phyloP scores from a whole-genome alignment of 2,888 invertebrate genomes.

The Plagiodera versicolora region DNA sequence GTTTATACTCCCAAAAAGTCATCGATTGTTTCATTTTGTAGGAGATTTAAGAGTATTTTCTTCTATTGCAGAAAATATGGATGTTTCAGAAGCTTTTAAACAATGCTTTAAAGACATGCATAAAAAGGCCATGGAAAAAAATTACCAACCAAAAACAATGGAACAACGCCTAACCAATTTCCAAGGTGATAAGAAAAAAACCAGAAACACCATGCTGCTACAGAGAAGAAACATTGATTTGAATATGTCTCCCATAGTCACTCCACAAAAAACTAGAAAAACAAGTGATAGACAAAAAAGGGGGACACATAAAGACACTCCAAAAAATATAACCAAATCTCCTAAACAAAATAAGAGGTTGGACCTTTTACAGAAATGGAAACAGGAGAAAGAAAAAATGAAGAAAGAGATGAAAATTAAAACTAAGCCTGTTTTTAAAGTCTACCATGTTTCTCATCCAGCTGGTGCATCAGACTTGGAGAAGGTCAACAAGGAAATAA shows the following conservation, averaged over 20 bases:
- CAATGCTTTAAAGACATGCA: slow-evolving; percentile 24
- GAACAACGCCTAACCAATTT: slow-evolving; percentile 19
- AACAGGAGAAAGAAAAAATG: slow-evolving; percentile 39
- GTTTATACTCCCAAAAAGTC: no score
- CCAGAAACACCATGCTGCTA: slow-evolving; percentile 26
- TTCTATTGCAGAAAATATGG: slow-evolving; percentile 18
- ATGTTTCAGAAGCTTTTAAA: slow-evolving; percentile 28
- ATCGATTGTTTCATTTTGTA: no score
- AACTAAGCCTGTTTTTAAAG: slow-evolving; percentile 47
- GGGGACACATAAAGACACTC: no score
- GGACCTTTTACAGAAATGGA: no score
- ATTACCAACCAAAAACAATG: slow-evolving; percentile 26
- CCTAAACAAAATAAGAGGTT: slow-evolving; percentile 26
- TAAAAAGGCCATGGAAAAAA: slow-evolving; percentile 23
- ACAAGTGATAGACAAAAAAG: slow-evolving; percentile 2
- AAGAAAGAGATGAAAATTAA: slow-evolving; percentile 36
- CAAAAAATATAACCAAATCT: not conserved
- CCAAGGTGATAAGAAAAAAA: slow-evolving; percentile 23
- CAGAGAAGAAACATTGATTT: slow-evolving; percentile 27
- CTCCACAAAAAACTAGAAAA: slow-evolving; percentile 15
- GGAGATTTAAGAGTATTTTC: no score
- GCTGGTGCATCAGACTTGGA: slow-evolving; percentile 35
- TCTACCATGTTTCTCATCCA: slow-evolving; percentile 34
- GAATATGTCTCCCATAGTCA: slow-evolving; percentile 29
- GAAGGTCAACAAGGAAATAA: slow-evolving; percentile 40